These are phyloP conservation scores for Yponomeuta evonymella DNA, from an alignment of 2,888 invertebrate species.

Conservation along the genomic window DNA sequence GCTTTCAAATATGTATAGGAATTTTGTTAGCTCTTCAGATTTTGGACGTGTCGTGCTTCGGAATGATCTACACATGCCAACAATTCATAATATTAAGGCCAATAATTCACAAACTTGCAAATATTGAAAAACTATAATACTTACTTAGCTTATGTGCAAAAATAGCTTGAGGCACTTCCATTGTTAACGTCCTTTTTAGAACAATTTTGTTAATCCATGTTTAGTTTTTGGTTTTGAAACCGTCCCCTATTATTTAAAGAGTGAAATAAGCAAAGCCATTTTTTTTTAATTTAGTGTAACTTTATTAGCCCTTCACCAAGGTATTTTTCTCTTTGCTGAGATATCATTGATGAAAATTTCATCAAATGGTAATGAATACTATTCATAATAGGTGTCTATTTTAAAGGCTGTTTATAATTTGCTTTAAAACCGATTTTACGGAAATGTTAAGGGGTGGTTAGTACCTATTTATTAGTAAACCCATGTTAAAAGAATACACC, in stretches of 20 bases:
- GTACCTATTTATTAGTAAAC: constrained; percentile 67
- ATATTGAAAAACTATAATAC: constrained; percentile 4
- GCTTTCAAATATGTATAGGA: too few species aligned
- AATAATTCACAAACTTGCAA: neutral
- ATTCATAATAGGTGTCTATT: neutral
- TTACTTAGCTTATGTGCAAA: constrained; percentile 39
- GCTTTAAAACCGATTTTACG: constrained; percentile 18
- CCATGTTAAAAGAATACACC: constrained; percentile 77
- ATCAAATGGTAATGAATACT: neutral
- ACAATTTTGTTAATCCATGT: neutral
- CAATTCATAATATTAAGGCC: neutral
- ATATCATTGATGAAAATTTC: constrained; percentile 17
- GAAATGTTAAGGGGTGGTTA: constrained; percentile 46
- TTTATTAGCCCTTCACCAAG: constrained; percentile 51
- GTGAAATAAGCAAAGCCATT: neutral
- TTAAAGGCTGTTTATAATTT: constrained; percentile 14
- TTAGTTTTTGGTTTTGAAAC: neutral
- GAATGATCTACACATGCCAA: neutral
- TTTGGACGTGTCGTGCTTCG: neutral
- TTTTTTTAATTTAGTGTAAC: neutral
- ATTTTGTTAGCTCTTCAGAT: neutral
- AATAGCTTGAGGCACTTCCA: constrained; percentile 33
- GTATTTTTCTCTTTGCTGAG: constrained; percentile 27
- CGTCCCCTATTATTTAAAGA: neutral
- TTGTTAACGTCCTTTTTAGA: constrained; percentile 21